These are phyloP conservation scores for Rhamnusium bicolor DNA, from an alignment of 2,888 invertebrate genomes.

Conservation along the genomic window DNA sequence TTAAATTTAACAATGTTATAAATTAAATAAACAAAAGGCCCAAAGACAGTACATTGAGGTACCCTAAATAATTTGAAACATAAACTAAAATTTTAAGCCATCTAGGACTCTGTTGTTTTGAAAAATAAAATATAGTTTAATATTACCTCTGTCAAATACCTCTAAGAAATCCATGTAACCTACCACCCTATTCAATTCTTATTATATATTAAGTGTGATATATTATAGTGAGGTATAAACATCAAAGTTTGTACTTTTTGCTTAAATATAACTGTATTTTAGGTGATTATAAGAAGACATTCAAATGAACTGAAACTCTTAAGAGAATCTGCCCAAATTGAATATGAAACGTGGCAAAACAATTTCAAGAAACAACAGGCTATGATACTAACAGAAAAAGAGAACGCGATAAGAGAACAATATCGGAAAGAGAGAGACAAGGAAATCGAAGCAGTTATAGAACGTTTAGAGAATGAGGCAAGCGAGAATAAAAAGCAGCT, in stretches of 20 bases:
- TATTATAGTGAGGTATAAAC: too few relatives aligned
- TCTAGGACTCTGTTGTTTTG: too few relatives aligned
- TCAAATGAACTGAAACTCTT: constrained; percentile 73
- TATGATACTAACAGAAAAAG: constrained; percentile 77
- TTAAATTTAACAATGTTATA: too few relatives aligned
- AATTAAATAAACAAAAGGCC: too few relatives aligned
- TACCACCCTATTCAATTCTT: background rate
- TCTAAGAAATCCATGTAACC: constrained; percentile 13
- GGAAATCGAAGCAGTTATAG: constrained; percentile 84
- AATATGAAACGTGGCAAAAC: constrained; percentile 78
- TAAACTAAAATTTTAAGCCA: too few relatives aligned
- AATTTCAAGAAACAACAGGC: constrained; percentile 78
- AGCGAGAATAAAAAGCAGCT: constrained; percentile 75
- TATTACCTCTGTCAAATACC: too few relatives aligned
- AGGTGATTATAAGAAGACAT: constrained; percentile 71
- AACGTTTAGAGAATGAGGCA: constrained; percentile 79
- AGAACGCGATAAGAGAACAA: constrained; percentile 79
- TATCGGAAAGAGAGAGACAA: constrained; percentile 83
- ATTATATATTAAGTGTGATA: too few relatives aligned
- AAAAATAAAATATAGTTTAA: too few relatives aligned
- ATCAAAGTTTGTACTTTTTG: too few relatives aligned
- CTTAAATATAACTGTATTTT: too few relatives aligned
- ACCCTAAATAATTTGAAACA: too few relatives aligned
- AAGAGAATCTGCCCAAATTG: constrained; percentile 76
- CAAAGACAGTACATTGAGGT: too few relatives aligned